Evolutionary conservation across 2,113 vertebrate genomes (phyloP).

Genomic region (Microtus ochrogaster): DNA sequence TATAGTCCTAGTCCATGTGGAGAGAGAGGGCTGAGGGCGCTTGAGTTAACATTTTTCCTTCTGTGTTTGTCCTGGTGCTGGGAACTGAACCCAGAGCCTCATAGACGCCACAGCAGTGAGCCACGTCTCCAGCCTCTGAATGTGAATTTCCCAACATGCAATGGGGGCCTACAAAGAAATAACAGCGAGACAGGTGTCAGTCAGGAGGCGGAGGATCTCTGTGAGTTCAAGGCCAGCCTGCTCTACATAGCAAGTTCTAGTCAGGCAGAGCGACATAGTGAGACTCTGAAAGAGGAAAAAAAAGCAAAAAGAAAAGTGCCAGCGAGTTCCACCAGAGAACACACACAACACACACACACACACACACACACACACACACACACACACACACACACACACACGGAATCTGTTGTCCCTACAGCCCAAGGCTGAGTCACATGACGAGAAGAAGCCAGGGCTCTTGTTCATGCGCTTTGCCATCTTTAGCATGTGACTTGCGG

Average conservation of each 20-base stretch:
- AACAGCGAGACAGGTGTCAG: not conserved
- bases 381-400: not conserved
- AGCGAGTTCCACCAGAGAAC: not conserved
- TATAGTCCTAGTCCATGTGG: not conserved
- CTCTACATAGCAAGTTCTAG: not conserved
- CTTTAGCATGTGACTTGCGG: not conserved
- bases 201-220: not conserved
- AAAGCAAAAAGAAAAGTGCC: not conserved
- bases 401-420: not conserved
- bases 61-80: not conserved
- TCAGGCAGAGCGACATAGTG: too few relatives aligned
- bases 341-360: too few relatives aligned
- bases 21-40: not conserved
- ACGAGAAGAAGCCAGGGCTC: not conserved
- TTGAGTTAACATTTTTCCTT: not conserved
- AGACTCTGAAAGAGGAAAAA: not conserved
- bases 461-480: not conserved
- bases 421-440: not conserved
- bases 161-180: not conserved
- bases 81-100: not conserved
- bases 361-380: not conserved
- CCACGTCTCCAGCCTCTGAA: not conserved
- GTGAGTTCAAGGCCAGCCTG: not conserved
- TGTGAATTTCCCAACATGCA: constrained; percentile 30
- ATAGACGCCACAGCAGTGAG: not conserved